Base-by-base conservation (phyloP, 2,797 vertebrate genomes). In the Gila robusta region DNA sequence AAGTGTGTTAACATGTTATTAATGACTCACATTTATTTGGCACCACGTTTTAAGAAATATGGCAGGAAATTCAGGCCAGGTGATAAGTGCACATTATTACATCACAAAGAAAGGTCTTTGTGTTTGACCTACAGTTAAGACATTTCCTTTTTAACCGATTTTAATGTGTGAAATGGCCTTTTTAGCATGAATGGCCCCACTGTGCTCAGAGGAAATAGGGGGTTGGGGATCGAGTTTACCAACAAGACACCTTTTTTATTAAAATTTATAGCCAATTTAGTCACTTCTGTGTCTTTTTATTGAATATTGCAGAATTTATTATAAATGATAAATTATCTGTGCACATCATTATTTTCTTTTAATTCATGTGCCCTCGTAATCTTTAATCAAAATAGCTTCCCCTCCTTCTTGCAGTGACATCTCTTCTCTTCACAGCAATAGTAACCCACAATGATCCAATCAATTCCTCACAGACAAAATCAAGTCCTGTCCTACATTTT, bases 171-270 rank as follows among this genome's bases (percentile, higher is more conserved):
- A 82, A 85, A 82, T 47, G 54, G 8, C n/a, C 28, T 35, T 74
- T 77, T 69, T 54, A 54, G 5, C 67, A 21, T 73, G 21, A 82
- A 73, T 71, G 28, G 32, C 79, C 91, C 90, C 87, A 88, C 92
- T 93, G 91, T 90, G 92, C 89, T 88, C 54, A 32, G 32, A 72
- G 73, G 44, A 89, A 82, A 90, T 91, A 90, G 89, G 62, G 74
- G 74, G 86, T 90, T 90, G 91, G 89, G 56, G 62, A 87, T 90
- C 79, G 69, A 82, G 79, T 92, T 93, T 91, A 90, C 78, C 26
- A 80, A 87, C 91, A 90, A 93, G 92, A 88, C 82, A 86, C 35
- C 12, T 2, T 14, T 37, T 77, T 6, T n/a, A n/a, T 44, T 77
- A 5, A 28, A 3, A 52, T 69, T 54, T 9, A 11, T 9, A 73